A percentile compares a stretch with the other conserved stretches of the same genome.
Conservation (phyloP, 2,797 vertebrate genomes). For the Ibycter americanus region DNA sequence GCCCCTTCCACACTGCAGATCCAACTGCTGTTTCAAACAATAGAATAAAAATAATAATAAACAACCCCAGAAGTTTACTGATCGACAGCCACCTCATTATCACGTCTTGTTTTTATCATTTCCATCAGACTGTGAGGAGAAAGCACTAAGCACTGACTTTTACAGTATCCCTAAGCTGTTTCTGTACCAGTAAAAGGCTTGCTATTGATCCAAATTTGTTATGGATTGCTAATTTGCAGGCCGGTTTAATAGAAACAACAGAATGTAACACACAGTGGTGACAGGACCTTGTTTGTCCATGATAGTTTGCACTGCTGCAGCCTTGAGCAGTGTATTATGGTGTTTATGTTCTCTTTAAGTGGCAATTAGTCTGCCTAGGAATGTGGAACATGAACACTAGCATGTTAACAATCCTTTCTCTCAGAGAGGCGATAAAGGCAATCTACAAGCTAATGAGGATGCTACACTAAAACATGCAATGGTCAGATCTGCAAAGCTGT, state of each 20-base stretch:
- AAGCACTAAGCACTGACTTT: background rate
- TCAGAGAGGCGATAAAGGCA: background rate
- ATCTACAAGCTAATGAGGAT: background rate
- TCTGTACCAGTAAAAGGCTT: background rate
- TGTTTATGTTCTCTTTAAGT: background rate
- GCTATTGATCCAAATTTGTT: background rate
- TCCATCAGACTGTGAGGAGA: background rate
- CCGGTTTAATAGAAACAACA: background rate
- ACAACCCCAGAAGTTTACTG: background rate
- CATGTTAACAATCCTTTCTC: background rate
- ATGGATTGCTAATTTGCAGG: background rate
- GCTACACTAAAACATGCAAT: background rate
- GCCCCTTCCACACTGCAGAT: background rate
- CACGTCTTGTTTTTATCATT: background rate
- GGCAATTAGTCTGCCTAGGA: slow-evolving; percentile 1
- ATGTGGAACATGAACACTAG: background rate
- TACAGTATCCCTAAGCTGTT: background rate
- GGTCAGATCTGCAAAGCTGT: background rate
- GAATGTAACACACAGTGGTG: background rate
- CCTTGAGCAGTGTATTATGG: background rate
- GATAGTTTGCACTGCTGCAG: background rate
- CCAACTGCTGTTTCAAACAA: background rate
- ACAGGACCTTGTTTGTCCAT: background rate
- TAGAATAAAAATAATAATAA: background rate
- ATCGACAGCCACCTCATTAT: background rate